phyloP scores from a whole-genome alignment of 1,140 invertebrate species.

The Lordiphosa stackelbergi region DNA sequence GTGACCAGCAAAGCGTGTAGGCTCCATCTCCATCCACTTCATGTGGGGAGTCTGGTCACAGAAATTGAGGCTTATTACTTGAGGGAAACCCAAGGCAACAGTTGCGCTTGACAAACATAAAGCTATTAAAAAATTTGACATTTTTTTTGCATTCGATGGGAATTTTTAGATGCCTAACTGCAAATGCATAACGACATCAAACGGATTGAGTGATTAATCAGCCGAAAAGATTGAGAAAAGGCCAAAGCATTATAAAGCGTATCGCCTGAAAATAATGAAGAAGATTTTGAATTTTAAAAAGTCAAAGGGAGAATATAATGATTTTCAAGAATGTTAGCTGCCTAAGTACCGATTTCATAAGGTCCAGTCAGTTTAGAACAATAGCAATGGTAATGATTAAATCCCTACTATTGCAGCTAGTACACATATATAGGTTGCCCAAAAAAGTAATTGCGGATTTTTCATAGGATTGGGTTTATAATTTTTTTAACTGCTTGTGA shows the following conservation, averaged over 20 bases:
- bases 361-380: no score
- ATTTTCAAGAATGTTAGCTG: no score
- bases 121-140: slow-evolving; percentile 14
- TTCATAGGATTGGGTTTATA: no score
- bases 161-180: slow-evolving; percentile 58
- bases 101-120: slow-evolving; percentile 27
- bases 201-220: slow-evolving; percentile 22
- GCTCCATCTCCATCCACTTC: slow-evolving; percentile 18
- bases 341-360: no score
- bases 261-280: slow-evolving; percentile 37
- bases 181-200: slow-evolving; percentile 34
- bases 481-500: no score
- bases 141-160: slow-evolving; percentile 46
- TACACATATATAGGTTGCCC: no score
- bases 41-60: slow-evolving; percentile 8
- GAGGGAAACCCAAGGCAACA: slow-evolving; percentile 50
- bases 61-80: slow-evolving; percentile 61
- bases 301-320: no score
- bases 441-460: no score
- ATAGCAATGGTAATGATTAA: no score
- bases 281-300: neutral
- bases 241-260: slow-evolving; percentile 25
- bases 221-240: neutral
- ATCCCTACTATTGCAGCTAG: no score
- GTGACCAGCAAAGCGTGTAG: slow-evolving; percentile 44